Base-by-base conservation (phyloP, 2,888 invertebrate species). In the Pristionchus entomophagus region DNA sequence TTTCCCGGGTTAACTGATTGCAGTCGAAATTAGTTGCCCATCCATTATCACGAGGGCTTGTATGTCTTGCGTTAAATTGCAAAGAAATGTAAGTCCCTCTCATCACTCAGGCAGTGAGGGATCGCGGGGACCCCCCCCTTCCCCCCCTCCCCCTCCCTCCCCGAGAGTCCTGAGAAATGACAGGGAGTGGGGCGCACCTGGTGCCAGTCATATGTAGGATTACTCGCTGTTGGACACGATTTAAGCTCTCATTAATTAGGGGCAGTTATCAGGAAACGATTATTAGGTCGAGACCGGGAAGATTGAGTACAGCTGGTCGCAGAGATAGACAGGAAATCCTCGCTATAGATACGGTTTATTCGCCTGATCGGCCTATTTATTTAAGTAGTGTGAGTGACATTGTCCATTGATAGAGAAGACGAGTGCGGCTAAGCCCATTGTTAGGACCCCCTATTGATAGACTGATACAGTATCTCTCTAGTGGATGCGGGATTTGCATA, bases 401-500 rank as follows among this genome's bases (percentile, higher is more conserved):
- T 32, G 12, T 38, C 73, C 14, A 41, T 73, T 26, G 32, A 62
- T 29, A n/a, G 62, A 4, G 62, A 29, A 26, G 17, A 29, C 14
- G n/a, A 62, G 62, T 62, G n/a, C n/a, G n/a, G n/a, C n/a, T n/a
- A n/a, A n/a, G n/a, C n/a, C n/a, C n/a, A n/a, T n/a, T n/a, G n/a
- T n/a, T n/a, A n/a, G n/a, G n/a, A n/a, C n/a, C n/a, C n/a, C n/a
- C n/a, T n/a, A n/a, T n/a, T n/a, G 4, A 65, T 65, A 29, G 73
- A 38, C 32, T 62, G 62, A 26, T 32, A 26, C 62, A 4, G 29
- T 26, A 29, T 5, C 17, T 51, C 51, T 53, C 32, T 19, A 81
- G 49, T 49, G 77, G 49, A 38, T 62, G 32, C 69, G 10, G 12
- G 6, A 78, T 78, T 51, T 78, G 78, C 78, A 78, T 78, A 78